phyloP scores from a whole-genome alignment of 2,888 invertebrate genomes.

The Phytoseiulus persimilis region DNA sequence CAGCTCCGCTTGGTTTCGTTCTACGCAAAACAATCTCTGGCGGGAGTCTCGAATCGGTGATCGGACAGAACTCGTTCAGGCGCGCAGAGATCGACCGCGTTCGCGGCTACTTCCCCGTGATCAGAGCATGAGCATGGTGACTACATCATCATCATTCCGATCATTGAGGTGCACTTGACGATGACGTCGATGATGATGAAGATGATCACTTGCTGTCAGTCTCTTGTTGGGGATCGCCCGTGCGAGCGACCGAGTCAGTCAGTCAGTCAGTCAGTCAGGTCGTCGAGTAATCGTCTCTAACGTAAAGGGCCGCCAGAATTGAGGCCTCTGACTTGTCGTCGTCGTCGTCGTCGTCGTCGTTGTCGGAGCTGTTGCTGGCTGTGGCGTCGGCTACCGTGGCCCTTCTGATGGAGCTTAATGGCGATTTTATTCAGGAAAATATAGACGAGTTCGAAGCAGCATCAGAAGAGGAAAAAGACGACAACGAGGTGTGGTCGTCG shows the following conservation, averaged over 20 bases:
- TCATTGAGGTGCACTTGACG: background rate
- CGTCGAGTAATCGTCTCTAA: background rate
- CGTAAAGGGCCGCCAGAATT: background rate
- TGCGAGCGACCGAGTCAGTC: background rate
- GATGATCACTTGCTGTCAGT: conserved; percentile 5
- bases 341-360: background rate
- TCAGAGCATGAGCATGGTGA: no score
- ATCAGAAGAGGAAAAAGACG: conserved; percentile 5
- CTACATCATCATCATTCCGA: background rate
- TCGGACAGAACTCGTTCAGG: no score
- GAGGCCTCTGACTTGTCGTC: background rate
- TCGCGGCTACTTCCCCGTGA: no score
- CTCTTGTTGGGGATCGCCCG: background rate
- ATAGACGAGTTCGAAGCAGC: background rate
- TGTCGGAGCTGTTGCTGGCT: background rate
- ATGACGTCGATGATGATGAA: background rate
- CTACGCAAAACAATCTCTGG: background rate
- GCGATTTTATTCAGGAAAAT: conserved; percentile 5
- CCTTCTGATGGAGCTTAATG: background rate
- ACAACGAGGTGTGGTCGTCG: conserved; percentile 5
- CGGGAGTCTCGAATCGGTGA: background rate
- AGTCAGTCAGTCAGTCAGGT: background rate
- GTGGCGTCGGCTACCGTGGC: background rate
- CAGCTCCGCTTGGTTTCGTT: no score
- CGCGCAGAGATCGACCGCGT: no score